Evolutionary conservation across 1,140 invertebrate species (phyloP), one percentile per base, ranked within the genome.

Genomic region (Halesus radiatus): DNA sequence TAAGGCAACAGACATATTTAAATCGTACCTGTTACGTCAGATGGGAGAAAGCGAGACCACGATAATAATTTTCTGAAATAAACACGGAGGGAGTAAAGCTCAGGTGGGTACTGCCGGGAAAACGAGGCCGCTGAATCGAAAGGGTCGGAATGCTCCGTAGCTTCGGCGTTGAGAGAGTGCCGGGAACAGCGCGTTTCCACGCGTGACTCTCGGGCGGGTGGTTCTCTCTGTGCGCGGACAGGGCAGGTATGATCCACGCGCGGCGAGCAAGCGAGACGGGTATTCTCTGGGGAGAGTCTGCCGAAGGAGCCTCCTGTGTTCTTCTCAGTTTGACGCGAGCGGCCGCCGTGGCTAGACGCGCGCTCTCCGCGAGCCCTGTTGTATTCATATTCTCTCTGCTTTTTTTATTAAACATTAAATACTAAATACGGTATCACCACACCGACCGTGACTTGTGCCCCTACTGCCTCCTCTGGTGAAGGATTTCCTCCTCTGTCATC

Each of bases 261-360:
- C n/a, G 68, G 54, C n/a, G 78, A 74, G 70, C 70, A 45, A 80
- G 78, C 26, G 78, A 52, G 62, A 80, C 54, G 37, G 54, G 10
- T n/a, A 18, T 37, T 29, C 62, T 58, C 54, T 26, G 76, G 56
- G 75, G 66, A 26, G 66, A 32, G 54, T 54, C 68, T 45, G 37
- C 37, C 37, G 62, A n/a, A 60, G 50, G 78, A 56, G 29, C 68
- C 75, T 64, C 45, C 52, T n/a, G 23, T 23, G 13, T 74, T 68
- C 73, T 64, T 62, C 60, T 76, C 73, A 83, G 82, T 83, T 83
- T 81, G 82, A 80, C 82, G 82, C 82, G 82, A 83, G 82, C 77
- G 80, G 82, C 82, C 82, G 80, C 66, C 82, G 80, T 80, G 82
- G 82, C 82, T 83, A 80, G 80, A 83, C 82, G 82, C 82, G 82